Evolutionary conservation across 2,888 invertebrate species (phyloP).

Genomic region (Lymantria dispar): DNA sequence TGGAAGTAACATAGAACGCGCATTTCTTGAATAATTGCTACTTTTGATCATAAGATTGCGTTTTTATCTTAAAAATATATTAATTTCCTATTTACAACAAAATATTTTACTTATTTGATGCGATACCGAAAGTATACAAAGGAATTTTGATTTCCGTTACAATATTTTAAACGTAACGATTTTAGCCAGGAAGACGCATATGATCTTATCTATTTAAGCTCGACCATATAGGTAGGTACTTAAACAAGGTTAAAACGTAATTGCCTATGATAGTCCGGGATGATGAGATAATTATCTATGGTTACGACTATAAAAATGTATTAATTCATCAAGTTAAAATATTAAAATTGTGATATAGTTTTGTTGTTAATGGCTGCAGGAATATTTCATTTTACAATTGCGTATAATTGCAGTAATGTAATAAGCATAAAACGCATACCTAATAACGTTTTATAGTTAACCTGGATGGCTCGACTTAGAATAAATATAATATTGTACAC

Average conservation of each 20-base stretch:
- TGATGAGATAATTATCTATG: no score
- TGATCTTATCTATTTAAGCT: conserved; percentile 42
- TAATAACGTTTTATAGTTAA: no score
- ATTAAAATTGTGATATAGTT: no score
- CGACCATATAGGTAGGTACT: conserved; percentile 46
- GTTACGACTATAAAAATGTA: no score
- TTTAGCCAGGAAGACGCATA: conserved; percentile 45
- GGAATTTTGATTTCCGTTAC: conserved; percentile 5
- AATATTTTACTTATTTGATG: conserved; percentile 5
- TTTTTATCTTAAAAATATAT: conserved; percentile 26
- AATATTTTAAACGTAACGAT: conserved; percentile 24
- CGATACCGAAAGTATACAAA: neutral
- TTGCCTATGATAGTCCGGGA: no score
- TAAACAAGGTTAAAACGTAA: neutral
- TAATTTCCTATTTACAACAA: conserved; percentile 10
- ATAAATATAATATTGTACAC: no score
- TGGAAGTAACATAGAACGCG: conserved; percentile 4
- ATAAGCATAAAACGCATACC: no score
- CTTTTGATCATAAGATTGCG: conserved; percentile 38
- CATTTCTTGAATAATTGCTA: conserved; percentile 25
- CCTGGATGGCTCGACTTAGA: no score
- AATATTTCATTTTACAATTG: no score
- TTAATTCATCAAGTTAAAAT: no score
- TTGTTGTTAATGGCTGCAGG: no score
- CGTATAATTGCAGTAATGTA: no score